Evolutionary conservation across 2,113 vertebrate species (phyloP).

Genomic region (Phoenicopterus ruber): DNA sequence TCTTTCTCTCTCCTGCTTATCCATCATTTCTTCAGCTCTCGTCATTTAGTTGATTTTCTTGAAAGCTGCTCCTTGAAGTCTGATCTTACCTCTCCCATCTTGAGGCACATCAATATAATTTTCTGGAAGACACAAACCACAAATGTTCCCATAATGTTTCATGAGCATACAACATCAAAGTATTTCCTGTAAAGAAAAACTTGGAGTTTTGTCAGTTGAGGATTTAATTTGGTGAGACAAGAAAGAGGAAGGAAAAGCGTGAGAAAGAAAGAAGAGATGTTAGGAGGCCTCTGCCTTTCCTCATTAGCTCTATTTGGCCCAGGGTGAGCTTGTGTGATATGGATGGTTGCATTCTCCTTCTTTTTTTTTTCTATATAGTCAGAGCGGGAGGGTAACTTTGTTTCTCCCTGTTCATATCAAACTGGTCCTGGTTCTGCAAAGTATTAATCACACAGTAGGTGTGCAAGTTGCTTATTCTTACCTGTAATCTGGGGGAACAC

Average conservation of each 20-base stretch:
- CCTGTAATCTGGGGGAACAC: too few species aligned
- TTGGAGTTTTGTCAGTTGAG: neutral
- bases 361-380: neutral
- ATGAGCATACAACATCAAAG: neutral
- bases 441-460: neutral
- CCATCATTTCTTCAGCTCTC: neutral
- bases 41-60: neutral
- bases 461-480: neutral
- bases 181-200: neutral
- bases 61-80: slow-evolving; percentile 47
- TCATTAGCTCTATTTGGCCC: neutral
- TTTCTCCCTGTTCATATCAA: neutral
- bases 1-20: neutral
- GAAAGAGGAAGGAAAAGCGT: neutral
- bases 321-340: neutral
- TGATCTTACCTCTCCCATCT: slow-evolving; percentile 66
- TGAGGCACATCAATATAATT: slow-evolving; percentile 72
- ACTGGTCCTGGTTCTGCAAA: neutral
- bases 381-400: neutral
- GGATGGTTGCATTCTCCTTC: neutral
- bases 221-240: neutral
- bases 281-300: neutral
- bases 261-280: neutral
- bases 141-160: neutral
- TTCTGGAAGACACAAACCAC: slow-evolving; percentile 60